These are phyloP conservation scores for Neosilurus hyrtlii DNA, from an alignment of 2,797 vertebrate genomes.

Conservation along the genomic window DNA sequence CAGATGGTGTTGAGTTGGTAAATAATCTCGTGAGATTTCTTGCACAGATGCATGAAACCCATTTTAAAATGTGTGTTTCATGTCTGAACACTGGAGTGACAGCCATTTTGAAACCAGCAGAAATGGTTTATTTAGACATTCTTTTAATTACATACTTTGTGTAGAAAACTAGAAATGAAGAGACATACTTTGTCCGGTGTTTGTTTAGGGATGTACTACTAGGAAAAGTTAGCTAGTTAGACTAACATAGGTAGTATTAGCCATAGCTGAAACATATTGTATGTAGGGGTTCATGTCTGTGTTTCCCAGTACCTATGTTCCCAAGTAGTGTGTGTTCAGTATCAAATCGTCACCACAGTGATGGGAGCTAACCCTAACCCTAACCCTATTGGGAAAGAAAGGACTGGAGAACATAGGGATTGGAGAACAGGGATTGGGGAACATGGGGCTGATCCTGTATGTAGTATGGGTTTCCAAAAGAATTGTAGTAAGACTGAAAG, in stretches of 20 bases:
- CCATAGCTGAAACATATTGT: background rate
- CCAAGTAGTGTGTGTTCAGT: too few relatives aligned
- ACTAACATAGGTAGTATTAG: background rate
- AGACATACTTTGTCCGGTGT: background rate
- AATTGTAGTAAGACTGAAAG: background rate
- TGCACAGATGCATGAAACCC: background rate
- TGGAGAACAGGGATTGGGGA: too few relatives aligned
- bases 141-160: constrained; percentile 4
- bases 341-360: too few relatives aligned
- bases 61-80: background rate
- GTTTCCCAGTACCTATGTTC: too few relatives aligned
- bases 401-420: too few relatives aligned
- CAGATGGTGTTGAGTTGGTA: background rate
- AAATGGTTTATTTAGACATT: background rate
- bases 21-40: background rate
- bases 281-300: too few relatives aligned
- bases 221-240: background rate
- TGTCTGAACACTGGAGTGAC: background rate
- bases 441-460: too few relatives aligned
- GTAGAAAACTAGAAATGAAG: background rate
- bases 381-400: too few relatives aligned
- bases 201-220: background rate
- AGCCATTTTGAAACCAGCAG: background rate
- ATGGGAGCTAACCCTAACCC: too few relatives aligned
- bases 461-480: background rate